Base-by-base conservation (phyloP, 1,140 invertebrate species). In the Helicoverpa zea region DNA sequence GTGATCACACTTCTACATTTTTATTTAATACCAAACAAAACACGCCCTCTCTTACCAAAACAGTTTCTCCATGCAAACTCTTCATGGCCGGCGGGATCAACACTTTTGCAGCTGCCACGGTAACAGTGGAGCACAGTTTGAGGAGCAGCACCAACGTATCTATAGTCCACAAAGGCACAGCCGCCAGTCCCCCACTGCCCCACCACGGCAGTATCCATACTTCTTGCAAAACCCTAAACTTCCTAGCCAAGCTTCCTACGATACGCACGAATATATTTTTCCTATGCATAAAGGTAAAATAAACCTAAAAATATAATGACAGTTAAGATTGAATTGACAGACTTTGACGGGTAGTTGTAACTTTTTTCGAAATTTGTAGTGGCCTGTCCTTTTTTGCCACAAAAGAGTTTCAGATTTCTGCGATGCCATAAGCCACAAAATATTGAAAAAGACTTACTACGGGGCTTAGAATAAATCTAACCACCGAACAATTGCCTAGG, bases 141-240 rank as follows among this genome's bases (percentile, higher is more conserved):
- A 90, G 76, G 3, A 94, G 72, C 23, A 94, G 76, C 7, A 94
- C 92, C 13, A 94, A 35, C 0, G 87, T 85, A 43, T 94, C 93
- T 9, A 94, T 70, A 0, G 89, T 85, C 90, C 89, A 93, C 3
- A 93, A 83, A 4, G 93, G 92, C 5, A 86, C 86, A n/a, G 88
- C 59, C 0, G 88, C 81, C 54, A 93, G 61, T 7, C 90, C 85
- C 0, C 92, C 90, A 79, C 88, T 88, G 1, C 89, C 89, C 91
- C 91, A 94, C 92, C 91, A 92, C 49, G 92, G 92, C 70, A 93
- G 68, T 29, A 94, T 87, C 90, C 91, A 94, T 81, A 87, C 84
- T 83, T 95, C 92, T 76, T 94, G 90, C 9, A 91, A 66, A 1
- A 85, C 79, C 79, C 92, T 88, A 68, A 92, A 94, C 59, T 88